A percentile compares a stretch with the other conserved stretches of the same genome.
These are phyloP conservation scores for Diploptera punctata DNA, from an alignment of 2,888 invertebrate genomes.

Conservation along the genomic window DNA sequence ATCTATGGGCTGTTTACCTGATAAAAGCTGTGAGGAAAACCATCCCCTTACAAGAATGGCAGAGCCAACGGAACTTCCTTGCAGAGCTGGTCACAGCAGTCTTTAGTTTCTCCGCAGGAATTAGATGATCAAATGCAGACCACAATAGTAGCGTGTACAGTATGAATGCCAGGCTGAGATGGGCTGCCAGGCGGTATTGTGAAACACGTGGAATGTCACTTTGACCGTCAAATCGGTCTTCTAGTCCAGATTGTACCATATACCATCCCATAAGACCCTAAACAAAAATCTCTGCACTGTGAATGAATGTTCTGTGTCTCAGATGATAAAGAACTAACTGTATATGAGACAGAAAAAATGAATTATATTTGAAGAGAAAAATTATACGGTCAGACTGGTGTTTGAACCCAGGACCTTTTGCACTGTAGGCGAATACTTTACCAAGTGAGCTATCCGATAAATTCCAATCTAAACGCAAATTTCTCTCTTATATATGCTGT, in stretches of 20 bases:
- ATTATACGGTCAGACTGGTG: too few relatives aligned
- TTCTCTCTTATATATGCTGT: too few relatives aligned
- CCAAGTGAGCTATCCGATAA: too few relatives aligned
- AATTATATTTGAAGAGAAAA: too few relatives aligned
- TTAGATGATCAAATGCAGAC: conserved; percentile 73
- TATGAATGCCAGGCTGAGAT: conserved; percentile 89
- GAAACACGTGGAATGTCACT: conserved; percentile 91
- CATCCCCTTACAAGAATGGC: conserved; percentile 83
- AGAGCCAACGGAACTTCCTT: conserved; percentile 64
- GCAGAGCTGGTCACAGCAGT: conserved; percentile 55
- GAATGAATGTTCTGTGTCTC: too few relatives aligned
- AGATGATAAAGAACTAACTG: too few relatives aligned
- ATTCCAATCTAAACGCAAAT: too few relatives aligned
- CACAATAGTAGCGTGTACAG: conserved; percentile 88
- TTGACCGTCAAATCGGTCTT: conserved; percentile 81
- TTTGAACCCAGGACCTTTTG: too few relatives aligned
- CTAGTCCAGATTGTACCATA: conserved; percentile 98
- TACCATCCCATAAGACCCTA: conserved; percentile 99
- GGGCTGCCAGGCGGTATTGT: conserved; percentile 93
- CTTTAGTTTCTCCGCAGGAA: conserved; percentile 62
- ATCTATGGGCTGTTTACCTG: too few relatives aligned
- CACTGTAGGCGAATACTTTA: too few relatives aligned
- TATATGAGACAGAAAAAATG: too few relatives aligned
- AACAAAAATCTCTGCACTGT: too few relatives aligned
- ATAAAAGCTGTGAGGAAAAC: conserved; percentile 91